Evolutionary conservation across 2,888 invertebrate genomes (phyloP).

Genomic region (Brachylomia viminalis): DNA sequence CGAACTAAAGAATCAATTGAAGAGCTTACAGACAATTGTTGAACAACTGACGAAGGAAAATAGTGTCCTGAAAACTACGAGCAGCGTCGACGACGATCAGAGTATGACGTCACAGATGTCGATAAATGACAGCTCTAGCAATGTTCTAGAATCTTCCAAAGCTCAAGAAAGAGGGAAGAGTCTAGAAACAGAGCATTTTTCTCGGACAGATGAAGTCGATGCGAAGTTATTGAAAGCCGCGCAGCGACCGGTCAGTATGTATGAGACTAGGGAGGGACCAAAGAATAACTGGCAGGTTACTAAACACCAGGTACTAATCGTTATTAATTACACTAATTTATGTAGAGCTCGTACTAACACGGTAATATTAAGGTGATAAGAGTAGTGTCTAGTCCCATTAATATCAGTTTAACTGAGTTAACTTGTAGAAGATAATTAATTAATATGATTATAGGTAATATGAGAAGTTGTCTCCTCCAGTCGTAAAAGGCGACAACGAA

Average conservation of each 20-base stretch:
- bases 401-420: conserved; percentile 60
- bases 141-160: conserved; percentile 74
- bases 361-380: conserved; percentile 37
- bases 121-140: conserved; percentile 79
- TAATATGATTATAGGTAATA: conserved; percentile 39
- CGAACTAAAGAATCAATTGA: conserved; percentile 92
- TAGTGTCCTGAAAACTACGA: conserved; percentile 92
- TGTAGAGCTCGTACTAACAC: conserved; percentile 51
- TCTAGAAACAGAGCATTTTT: conserved; percentile 82
- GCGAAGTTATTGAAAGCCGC: conserved; percentile 83
- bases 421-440: conserved; percentile 47
- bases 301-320: conserved; percentile 90
- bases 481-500: background rate
- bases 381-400: conserved; percentile 51
- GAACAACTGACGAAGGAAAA: conserved; percentile 95
- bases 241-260: conserved; percentile 96
- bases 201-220: conserved; percentile 87
- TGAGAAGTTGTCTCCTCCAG: background rate
- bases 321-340: conserved; percentile 80
- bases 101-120: conserved; percentile 85
- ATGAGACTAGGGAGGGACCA: conserved; percentile 94
- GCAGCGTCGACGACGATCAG: conserved; percentile 86
- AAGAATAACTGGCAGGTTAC: conserved; percentile 91
- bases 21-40: conserved; percentile 92
- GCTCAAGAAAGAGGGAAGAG: conserved; percentile 84